Evolutionary conservation across 2,888 invertebrate species (phyloP).

Genomic region (Oligia strigilis): DNA sequence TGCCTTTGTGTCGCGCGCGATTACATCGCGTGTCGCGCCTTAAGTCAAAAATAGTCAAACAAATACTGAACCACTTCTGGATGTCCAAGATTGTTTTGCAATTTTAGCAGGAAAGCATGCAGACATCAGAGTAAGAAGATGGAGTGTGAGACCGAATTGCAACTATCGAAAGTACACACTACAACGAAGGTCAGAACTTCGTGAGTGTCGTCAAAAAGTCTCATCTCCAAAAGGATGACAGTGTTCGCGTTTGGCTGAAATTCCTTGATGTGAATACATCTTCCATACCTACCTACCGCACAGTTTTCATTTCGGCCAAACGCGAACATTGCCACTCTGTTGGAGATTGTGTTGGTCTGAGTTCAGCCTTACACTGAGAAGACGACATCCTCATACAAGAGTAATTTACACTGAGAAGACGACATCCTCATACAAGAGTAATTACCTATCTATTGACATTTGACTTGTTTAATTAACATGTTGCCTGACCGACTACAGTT

Average conservation of each 20-base stretch:
- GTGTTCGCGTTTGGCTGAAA: neutral
- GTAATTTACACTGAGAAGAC: neutral
- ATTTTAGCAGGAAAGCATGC: neutral
- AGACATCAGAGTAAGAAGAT: neutral
- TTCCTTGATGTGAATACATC: neutral
- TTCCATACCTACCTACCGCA: neutral
- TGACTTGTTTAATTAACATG: conserved; percentile 12
- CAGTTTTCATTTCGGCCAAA: neutral
- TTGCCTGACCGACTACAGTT: conserved; percentile 11
- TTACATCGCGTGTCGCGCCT: too few species aligned
- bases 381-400: neutral
- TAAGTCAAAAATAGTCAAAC: neutral
- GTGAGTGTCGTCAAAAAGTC: neutral
- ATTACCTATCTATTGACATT: conserved; percentile 26
- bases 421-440: neutral
- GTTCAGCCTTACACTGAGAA: neutral
- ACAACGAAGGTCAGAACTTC: neutral
- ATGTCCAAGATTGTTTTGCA: neutral
- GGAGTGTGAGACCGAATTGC: neutral
- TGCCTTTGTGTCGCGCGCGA: too few species aligned
- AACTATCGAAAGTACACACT: neutral
- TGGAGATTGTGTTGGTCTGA: neutral
- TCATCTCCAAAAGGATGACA: neutral
- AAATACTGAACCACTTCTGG: neutral
- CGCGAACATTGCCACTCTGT: neutral